Evolutionary conservation across 2,797 vertebrate genomes (phyloP), one percentile per base, ranked within the genome.

Genomic region (Enteromius trimaculatus): DNA sequence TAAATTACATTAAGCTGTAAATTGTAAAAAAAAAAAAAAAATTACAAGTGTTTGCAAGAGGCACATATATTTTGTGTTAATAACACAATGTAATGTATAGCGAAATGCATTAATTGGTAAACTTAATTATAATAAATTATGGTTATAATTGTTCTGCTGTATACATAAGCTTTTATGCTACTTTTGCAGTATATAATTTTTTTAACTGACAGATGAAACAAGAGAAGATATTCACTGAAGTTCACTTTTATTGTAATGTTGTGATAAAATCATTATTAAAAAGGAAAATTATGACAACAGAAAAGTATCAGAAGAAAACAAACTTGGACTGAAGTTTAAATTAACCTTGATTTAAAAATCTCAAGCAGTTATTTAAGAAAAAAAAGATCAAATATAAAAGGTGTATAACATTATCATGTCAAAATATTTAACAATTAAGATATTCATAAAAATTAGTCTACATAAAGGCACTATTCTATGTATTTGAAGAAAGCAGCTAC

Each of bases 391-490:
- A 23, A 34, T 0, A 13, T 0, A 31, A 68, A 37, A 88, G 77
- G 1, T 77, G 68, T 80, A 70, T 66, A 7, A 62, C 74, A 68
- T 77, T 11, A 85, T 75, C 31, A 74, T 78, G n/a, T 76, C 0
- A 23, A 92, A 92, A 90, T 81, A 90, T 72, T 26, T 14, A 72
- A 6, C 29, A 26, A 70, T 80, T 19, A 86, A 53, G 21, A 58
- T 13, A 3, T 26, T 69, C 10, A 37, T 53, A 23, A 70, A 58
- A 70, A 31, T 3, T 11, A 23, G 19, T 72, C 75, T 66, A 58
- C 23, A 79, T 55, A 69, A 87, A 86, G 79, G 84, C 84, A 84
- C 84, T 84, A 31, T 42, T 37, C 34, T 37, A 5, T 37, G 34
- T 37, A 87, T 39, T 47, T 23, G 16, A 37, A n/a, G 9, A 6